Conservation (phyloP, 2,888 invertebrate genomes). For the Leucania comma region DNA sequence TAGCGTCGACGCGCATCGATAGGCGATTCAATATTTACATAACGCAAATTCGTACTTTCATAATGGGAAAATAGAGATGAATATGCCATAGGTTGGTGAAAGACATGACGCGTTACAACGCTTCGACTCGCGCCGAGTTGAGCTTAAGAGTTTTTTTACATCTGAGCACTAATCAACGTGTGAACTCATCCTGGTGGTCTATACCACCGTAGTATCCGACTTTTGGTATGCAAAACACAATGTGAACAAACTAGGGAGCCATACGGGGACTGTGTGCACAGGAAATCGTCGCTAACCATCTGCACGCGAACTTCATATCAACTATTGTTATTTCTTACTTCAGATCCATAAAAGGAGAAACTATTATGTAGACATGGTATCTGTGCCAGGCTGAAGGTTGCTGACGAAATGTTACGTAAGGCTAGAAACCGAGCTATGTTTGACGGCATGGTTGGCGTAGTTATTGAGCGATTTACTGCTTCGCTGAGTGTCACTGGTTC, state of each 20-base stretch:
- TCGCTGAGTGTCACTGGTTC: no score
- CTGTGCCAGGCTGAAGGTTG: background rate
- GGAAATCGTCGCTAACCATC: conserved; percentile 31
- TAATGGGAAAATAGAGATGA: no score
- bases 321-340: conserved; percentile 4
- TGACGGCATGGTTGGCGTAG: no score
- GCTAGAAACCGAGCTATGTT: background rate
- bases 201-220: background rate
- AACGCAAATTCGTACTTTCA: no score
- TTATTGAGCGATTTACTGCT: no score
- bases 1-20: no score
- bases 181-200: conserved; percentile 20
- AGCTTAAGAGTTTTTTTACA: no score
- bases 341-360: background rate
- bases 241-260: conserved; percentile 15
- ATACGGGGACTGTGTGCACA: conserved; percentile 1
- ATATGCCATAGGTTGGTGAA: no score
- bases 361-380: background rate
- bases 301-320: conserved; percentile 4
- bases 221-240: conserved; percentile 33
- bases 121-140: no score
- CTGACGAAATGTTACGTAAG: background rate
- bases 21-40: no score
- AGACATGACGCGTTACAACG: no score
- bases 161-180: background rate